A percentile compares a stretch with the other conserved stretches of the same genome.
Evolutionary conservation across 2,113 vertebrate genomes (phyloP).

Genomic region (Labeo catla): DNA sequence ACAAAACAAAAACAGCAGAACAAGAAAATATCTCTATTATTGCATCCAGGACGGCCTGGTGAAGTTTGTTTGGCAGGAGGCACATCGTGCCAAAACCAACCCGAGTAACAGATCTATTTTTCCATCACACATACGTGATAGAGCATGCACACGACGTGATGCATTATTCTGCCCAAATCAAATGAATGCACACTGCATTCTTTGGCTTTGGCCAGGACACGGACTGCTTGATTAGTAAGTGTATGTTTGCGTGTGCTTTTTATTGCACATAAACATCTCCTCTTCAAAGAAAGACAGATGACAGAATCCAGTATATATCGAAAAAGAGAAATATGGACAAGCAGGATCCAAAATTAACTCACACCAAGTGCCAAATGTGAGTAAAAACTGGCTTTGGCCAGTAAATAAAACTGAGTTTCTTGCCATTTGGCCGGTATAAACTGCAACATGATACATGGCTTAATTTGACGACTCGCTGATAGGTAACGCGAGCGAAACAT

Average conservation of each 20-base stretch:
- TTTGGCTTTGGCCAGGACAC: constrained; percentile 32
- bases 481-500: neutral
- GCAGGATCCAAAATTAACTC: neutral
- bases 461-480: neutral
- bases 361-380: neutral
- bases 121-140: neutral
- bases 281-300: neutral
- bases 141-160: constrained; percentile 11
- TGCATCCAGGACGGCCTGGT: neutral
- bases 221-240: neutral
- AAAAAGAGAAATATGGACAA: constrained; percentile 2
- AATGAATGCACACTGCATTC: constrained; percentile 43
- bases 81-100: constrained; percentile 4
- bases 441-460: neutral
- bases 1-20: neutral
- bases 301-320: neutral
- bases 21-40: neutral
- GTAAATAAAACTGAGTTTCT: neutral
- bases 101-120: neutral
- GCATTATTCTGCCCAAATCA: constrained; percentile 42
- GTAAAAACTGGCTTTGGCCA: neutral
- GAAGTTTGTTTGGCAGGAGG: neutral
- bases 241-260: constrained; percentile 30
- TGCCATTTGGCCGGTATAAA: neutral
- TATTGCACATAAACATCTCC: neutral